These are phyloP conservation scores for Wasmannia auropunctata DNA, from an alignment of 1,140 invertebrate genomes.

Conservation along the genomic window DNA sequence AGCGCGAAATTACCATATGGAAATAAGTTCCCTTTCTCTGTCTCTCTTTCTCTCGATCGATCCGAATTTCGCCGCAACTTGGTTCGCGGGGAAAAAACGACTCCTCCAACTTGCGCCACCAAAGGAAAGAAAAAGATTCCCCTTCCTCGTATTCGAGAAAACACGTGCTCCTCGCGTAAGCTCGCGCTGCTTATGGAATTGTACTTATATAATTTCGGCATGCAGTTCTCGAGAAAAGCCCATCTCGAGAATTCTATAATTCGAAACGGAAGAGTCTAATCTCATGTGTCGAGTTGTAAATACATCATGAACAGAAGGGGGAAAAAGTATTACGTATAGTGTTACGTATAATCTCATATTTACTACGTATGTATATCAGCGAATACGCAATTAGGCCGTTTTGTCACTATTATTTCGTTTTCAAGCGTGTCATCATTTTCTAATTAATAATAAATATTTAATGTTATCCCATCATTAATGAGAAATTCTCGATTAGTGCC, in stretches of 20 bases:
- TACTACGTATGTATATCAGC: background rate
- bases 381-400: background rate
- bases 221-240: background rate
- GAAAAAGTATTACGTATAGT: background rate
- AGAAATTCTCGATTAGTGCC: background rate
- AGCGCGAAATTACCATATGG: conserved; percentile 60
- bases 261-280: background rate
- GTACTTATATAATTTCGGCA: conserved; percentile 3
- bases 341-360: background rate
- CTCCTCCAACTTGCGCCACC: background rate
- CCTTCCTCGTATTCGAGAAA: background rate
- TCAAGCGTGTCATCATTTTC: background rate
- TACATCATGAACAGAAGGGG: background rate
- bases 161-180: conserved; percentile 5
- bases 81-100: conserved; percentile 22
- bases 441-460: background rate
- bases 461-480: background rate
- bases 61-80: conserved; percentile 42
- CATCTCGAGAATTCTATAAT: background rate
- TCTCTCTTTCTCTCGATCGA: conserved; percentile 28
- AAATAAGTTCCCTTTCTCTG: conserved; percentile 58
- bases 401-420: background rate
- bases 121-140: conserved; percentile 10
- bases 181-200: background rate
- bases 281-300: background rate